phyloP scores from a whole-genome alignment of 1,140 invertebrate genomes.

The Chlorops oryzae region DNA sequence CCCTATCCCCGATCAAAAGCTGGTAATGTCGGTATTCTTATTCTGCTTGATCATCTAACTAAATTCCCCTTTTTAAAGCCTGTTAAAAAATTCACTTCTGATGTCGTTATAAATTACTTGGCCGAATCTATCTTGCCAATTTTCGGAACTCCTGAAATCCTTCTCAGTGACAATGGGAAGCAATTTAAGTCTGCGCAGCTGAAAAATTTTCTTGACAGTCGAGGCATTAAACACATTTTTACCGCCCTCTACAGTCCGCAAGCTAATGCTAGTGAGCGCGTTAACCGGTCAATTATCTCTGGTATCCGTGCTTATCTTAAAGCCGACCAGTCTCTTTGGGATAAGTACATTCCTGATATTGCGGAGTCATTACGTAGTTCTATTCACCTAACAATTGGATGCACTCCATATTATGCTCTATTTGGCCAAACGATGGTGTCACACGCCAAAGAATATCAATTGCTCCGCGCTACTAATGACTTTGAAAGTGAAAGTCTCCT shows the following conservation, averaged over 20 bases:
- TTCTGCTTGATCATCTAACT: too few relatives aligned
- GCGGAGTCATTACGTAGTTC: constrained; percentile 2
- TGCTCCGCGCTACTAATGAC: too few relatives aligned
- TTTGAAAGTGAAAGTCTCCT: too few relatives aligned
- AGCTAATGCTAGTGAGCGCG: too few relatives aligned
- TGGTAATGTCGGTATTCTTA: neutral
- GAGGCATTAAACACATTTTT: too few relatives aligned
- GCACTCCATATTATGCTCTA: constrained; percentile 3
- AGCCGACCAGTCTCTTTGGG: constrained; percentile 10
- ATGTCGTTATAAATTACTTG: neutral
- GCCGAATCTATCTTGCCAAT: neutral
- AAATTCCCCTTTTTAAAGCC: too few relatives aligned
- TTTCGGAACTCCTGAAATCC: neutral
- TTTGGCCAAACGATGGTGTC: constrained; percentile 1
- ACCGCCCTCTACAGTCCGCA: too few relatives aligned
- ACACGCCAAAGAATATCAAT: neutral
- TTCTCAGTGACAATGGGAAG: neutral
- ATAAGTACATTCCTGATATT: constrained; percentile 10
- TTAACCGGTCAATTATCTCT: too few relatives aligned
- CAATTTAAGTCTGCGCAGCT: neutral
- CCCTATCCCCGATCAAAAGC: neutral
- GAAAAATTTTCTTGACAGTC: too few relatives aligned
- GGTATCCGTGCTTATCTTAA: constrained; percentile 1
- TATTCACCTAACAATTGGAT: neutral
- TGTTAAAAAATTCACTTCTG: neutral